Conservation (phyloP, 2,113 vertebrate species). For the Oenanthe melanoleuca region DNA sequence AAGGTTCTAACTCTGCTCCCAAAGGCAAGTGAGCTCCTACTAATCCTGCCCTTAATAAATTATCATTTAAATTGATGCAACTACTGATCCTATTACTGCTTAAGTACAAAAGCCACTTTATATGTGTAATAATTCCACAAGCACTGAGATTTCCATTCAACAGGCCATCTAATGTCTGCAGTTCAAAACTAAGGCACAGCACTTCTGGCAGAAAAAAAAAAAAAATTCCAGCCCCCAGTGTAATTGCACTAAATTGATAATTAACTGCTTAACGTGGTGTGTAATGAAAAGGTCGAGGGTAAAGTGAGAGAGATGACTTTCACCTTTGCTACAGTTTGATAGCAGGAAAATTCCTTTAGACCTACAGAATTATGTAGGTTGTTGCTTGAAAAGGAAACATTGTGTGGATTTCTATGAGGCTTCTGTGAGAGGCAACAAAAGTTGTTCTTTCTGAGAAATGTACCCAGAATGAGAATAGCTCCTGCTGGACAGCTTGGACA, state of each 20-base stretch:
- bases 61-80: neutral
- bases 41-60: conserved; percentile 13
- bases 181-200: neutral
- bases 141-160: neutral
- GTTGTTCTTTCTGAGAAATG: conserved; percentile 39
- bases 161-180: neutral
- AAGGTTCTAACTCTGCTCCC: neutral
- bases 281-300: neutral
- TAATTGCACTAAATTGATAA: conserved; percentile 3
- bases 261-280: neutral
- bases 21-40: neutral
- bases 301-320: conserved; percentile 1
- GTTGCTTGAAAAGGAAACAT: conserved; percentile 19
- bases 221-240: neutral
- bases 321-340: neutral
- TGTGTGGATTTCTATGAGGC: conserved; percentile 37
- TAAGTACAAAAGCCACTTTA: conserved; percentile 6
- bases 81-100: neutral
- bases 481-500: conserved; percentile 45
- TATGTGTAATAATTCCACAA: neutral
- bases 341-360: neutral
- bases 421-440: conserved; percentile 53
- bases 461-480: conserved; percentile 54
- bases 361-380: neutral
- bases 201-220: neutral